These are phyloP conservation scores for Galaxias olidus DNA, from an alignment of 2,797 vertebrate species.

Conservation along the genomic window DNA sequence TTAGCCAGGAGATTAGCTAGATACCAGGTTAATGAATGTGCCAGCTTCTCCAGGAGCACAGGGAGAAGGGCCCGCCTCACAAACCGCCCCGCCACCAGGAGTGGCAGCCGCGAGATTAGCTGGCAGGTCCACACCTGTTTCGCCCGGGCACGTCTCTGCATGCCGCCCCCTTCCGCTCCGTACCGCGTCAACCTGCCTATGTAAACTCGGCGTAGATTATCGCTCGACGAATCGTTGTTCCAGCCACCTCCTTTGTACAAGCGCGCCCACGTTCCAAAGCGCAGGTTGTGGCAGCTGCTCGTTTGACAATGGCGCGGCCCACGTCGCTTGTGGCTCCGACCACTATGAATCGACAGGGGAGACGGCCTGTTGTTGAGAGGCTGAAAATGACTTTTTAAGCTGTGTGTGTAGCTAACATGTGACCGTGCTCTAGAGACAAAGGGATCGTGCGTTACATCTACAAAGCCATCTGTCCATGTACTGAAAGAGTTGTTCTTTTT, in stretches of 20 bases:
- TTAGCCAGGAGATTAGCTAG: slow-evolving; percentile 72
- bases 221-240: slow-evolving; percentile 36
- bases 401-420: background rate
- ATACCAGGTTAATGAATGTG: slow-evolving; percentile 72
- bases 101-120: slow-evolving; percentile 27
- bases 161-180: slow-evolving; percentile 53
- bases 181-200: slow-evolving; percentile 35
- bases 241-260: too few relatives aligned
- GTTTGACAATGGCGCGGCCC: too few relatives aligned
- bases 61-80: background rate
- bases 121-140: slow-evolving; percentile 64
- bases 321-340: too few relatives aligned
- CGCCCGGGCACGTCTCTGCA: slow-evolving; percentile 52
- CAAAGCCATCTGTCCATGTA: slow-evolving; percentile 56
- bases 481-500: slow-evolving; percentile 41
- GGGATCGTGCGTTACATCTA: slow-evolving; percentile 1
- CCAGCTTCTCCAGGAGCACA: slow-evolving; percentile 46
- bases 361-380: too few relatives aligned
- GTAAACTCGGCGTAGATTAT: slow-evolving; percentile 60
- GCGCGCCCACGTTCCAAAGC: too few relatives aligned
- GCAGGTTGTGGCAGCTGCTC: too few relatives aligned
- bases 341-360: too few relatives aligned
- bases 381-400: too few relatives aligned
- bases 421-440: background rate
- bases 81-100: slow-evolving; percentile 16